Conservation (phyloP, 64 coral and sea anemone genomes). For the Dendronephthya gigantea region DNA sequence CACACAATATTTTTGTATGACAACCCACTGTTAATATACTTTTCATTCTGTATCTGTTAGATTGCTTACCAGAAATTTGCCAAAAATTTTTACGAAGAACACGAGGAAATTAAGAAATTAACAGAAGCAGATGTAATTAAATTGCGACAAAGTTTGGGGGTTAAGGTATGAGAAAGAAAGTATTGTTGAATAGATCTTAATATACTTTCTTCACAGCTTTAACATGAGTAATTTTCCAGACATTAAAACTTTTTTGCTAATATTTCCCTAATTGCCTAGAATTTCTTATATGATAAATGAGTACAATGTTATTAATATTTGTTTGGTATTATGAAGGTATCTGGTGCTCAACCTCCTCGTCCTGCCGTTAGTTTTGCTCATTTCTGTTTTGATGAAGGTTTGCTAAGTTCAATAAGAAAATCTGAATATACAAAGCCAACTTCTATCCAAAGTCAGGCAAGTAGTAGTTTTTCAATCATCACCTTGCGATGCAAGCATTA, state of each 20-base stretch:
- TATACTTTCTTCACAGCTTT: too few relatives aligned
- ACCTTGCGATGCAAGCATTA: too few relatives aligned
- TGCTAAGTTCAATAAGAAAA: constrained; percentile 77
- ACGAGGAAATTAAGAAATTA: constrained; percentile 65
- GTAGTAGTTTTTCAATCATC: background rate
- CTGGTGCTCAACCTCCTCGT: constrained; percentile 62
- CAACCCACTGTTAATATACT: background rate
- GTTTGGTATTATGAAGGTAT: constrained; percentile 62
- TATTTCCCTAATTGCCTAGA: too few relatives aligned
- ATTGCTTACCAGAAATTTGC: constrained; percentile 76
- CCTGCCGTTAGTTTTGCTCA: constrained; percentile 97
- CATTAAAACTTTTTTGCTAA: too few relatives aligned
- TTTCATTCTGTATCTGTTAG: constrained; percentile 28
- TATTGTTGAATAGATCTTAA: too few relatives aligned
- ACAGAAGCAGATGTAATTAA: constrained; percentile 47
- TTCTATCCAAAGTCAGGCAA: constrained; percentile 87
- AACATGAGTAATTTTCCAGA: too few relatives aligned
- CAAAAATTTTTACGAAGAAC: constrained; percentile 92
- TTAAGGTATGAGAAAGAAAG: constrained; percentile 49
- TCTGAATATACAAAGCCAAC: constrained; percentile 91
- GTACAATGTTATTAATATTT: background rate
- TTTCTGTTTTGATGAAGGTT: constrained; percentile 88
- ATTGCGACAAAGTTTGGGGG: constrained; percentile 66
- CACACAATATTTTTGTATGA: too few relatives aligned
- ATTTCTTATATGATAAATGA: too few relatives aligned